Evolutionary conservation across 1,140 invertebrate species (phyloP), one percentile per base, ranked within the genome.

Genomic region (Rhyacophila brunnea): DNA sequence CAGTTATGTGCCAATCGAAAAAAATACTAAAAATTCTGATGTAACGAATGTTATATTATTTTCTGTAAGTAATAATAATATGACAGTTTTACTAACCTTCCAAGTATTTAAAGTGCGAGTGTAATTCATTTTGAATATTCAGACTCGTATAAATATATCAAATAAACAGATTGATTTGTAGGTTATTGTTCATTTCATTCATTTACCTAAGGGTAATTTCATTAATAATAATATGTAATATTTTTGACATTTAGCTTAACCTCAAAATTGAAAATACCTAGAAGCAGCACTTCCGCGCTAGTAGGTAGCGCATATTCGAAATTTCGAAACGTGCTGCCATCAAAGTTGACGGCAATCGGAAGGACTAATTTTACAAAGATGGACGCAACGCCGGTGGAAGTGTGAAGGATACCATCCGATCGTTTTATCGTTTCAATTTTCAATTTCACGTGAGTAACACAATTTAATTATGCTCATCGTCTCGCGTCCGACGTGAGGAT

Each of bases 331-430:
- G 73, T 75, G 69, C 68, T 65, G 67, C 65, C 63, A 60, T 66
- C 60, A 45, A 67, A 62, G 49, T 60, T 68, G 65, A 64, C 66
- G 52, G 42, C 36, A 35, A 45, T 55, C 35, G 32, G n/a, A 14
- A 35, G 52, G 57, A 64, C 58, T 67, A 69, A 74, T 75, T 74
- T 75, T 71, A 76, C 74, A 72, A 73, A 77, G 72, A 77, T 78
- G 75, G 74, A 73, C 71, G 70, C 72, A 19, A 11, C 40, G 19
- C 71, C 74, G 71, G 74, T 73, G 71, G 70, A 72, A 61, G 68
- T 67, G 71, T 74, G 69, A 70, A 68, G 73, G 70, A 66, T 68
- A 66, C 69, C 62, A 59, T 65, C 68, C 71, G 70, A 74, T 73
- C 70, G 69, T 69, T 70, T 74, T 75, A 61, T 68, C 23, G 23